A percentile compares a stretch with the other conserved stretches of the same genome.
phyloP scores from a whole-genome alignment of 2,888 invertebrate species.

The Himalopsyche japonica region DNA sequence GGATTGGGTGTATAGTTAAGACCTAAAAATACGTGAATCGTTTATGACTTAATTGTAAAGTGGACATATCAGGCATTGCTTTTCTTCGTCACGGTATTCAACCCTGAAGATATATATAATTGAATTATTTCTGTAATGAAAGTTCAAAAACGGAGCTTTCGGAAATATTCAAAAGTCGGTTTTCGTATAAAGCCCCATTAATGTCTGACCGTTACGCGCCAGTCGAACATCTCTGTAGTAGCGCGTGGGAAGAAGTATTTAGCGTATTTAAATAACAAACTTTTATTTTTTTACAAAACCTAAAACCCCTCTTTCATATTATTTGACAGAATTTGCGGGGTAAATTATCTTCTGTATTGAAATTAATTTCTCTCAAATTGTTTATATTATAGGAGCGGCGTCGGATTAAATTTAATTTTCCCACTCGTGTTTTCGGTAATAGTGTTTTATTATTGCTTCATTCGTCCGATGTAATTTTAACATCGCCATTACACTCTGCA shows the following conservation, averaged over 20 bases:
- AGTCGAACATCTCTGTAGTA: neutral
- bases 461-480: neutral
- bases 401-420: neutral
- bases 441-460: neutral
- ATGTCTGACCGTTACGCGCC: neutral
- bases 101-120: too few relatives aligned
- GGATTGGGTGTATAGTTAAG: too few relatives aligned
- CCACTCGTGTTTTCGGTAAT: neutral
- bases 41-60: too few relatives aligned
- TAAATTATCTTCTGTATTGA: neutral
- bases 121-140: too few relatives aligned
- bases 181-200: too few relatives aligned
- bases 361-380: neutral
- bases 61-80: too few relatives aligned
- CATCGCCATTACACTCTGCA: neutral
- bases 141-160: too few relatives aligned
- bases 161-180: too few relatives aligned
- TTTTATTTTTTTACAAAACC: neutral
- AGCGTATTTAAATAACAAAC: neutral
- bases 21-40: too few relatives aligned
- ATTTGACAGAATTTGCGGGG: neutral
- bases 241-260: neutral
- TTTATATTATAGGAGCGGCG: neutral
- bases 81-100: too few relatives aligned
- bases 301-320: neutral